Percentiles rank a stretch among this genome's conserved stretches.
Conservation (phyloP, 2,888 invertebrate species). For the Leptopilina drosophilae region DNA sequence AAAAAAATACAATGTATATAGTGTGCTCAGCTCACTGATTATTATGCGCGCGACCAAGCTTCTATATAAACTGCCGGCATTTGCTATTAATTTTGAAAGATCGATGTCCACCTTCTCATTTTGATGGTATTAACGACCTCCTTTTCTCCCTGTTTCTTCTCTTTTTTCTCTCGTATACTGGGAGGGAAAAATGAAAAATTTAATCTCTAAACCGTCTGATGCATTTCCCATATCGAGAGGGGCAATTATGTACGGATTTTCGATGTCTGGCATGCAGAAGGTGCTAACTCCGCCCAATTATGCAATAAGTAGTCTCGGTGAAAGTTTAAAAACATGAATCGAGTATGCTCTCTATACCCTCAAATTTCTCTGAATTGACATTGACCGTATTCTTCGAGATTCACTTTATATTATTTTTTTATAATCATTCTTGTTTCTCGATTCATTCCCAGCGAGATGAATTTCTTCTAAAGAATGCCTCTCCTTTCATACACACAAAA, state of each 20-base stretch:
- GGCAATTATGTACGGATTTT: slow-evolving; percentile 24
- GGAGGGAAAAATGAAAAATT: too few species aligned
- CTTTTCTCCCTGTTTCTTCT: background rate
- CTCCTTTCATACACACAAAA: too few species aligned
- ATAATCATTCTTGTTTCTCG: too few species aligned
- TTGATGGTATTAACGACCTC: background rate
- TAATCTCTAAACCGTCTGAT: background rate
- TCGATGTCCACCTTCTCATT: slow-evolving; percentile 6
- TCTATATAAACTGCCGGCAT: slow-evolving; percentile 10
- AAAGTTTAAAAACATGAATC: slow-evolving; percentile 11
- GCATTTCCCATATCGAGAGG: slow-evolving; percentile 18
- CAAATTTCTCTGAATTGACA: slow-evolving; percentile 7
- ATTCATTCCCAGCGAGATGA: too few species aligned
- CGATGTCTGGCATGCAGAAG: background rate
- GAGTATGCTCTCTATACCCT: background rate
- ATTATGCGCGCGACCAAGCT: background rate
- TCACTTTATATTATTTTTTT: background rate
- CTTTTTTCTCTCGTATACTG: too few species aligned
- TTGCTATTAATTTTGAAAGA: slow-evolving; percentile 29
- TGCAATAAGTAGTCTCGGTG: background rate
- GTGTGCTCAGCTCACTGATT: background rate
- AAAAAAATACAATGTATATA: background rate
- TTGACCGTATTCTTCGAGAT: background rate
- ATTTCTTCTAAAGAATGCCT: too few species aligned
- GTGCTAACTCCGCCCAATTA: slow-evolving; percentile 32